These are phyloP conservation scores for Papilio aristodemus DNA, from an alignment of 1,140 invertebrate species.

Conservation along the genomic window DNA sequence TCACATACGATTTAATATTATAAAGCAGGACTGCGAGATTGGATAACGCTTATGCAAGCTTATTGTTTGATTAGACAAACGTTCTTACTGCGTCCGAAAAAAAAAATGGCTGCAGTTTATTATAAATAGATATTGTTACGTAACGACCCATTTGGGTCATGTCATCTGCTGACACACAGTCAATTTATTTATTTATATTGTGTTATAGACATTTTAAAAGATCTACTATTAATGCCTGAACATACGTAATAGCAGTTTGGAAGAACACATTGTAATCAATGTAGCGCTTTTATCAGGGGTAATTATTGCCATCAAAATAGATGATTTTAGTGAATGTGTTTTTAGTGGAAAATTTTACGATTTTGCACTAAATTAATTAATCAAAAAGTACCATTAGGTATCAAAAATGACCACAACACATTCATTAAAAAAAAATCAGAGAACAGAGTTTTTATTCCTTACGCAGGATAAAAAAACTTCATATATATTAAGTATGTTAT, in stretches of 20 bases:
- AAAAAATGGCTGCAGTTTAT: constrained; percentile 16
- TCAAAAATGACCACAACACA: no score
- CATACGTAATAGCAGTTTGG: not conserved
- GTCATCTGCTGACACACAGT: not conserved
- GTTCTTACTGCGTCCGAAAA: not conserved
- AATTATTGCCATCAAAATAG: no score
- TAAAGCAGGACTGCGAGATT: constrained; percentile 38
- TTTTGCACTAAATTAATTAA: no score
- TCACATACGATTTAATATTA: constrained; percentile 34
- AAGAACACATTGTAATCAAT: not conserved
- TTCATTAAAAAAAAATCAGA: no score
- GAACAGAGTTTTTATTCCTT: no score
- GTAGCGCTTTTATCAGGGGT: no score
- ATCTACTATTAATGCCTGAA: not conserved
- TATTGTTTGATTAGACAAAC: constrained; percentile 47
- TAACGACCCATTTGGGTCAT: constrained; percentile 18
- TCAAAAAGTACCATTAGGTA: no score
- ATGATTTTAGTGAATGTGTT: no score
- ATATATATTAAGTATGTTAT: no score
- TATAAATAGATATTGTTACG: constrained; percentile 13
- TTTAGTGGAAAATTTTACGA: no score
- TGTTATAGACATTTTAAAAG: constrained; percentile 1
- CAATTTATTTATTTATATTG: constrained; percentile 8
- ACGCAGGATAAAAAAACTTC: no score
- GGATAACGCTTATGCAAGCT: constrained; percentile 54